Evolutionary conservation across 2,113 vertebrate genomes (phyloP).

Genomic region (Sporophila hypoxantha): DNA sequence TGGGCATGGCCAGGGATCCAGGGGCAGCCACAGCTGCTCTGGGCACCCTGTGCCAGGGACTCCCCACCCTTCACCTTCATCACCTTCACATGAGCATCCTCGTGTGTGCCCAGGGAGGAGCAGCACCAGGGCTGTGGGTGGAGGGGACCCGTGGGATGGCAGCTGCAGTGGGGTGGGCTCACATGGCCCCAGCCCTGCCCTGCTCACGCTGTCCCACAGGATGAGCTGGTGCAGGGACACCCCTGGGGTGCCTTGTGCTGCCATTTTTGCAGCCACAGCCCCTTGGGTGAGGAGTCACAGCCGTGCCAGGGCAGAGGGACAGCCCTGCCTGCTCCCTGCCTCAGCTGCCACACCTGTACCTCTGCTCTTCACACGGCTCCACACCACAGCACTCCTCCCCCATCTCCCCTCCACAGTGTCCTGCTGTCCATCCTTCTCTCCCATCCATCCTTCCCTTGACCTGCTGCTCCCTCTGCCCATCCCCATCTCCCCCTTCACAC

Average conservation of each 20-base stretch:
- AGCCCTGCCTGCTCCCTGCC: neutral
- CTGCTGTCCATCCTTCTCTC: neutral
- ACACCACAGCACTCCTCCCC: no score
- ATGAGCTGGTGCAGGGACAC: neutral
- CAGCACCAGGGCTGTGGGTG: rapidly evolving
- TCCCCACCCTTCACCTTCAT: rapidly evolving
- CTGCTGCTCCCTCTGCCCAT: neutral
- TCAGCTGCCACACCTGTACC: rapidly evolving
- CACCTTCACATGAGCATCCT: neutral
- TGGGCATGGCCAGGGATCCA: neutral
- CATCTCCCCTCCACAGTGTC: rapidly evolving
- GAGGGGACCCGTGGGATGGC: rapidly evolving
- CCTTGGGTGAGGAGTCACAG: neutral
- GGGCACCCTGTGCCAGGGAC: neutral
- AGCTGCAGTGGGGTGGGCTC: neutral
- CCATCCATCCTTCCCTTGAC: neutral
- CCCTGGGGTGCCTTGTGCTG: neutral
- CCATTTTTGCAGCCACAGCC: neutral
- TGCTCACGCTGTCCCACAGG: neutral
- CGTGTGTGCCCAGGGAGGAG: neutral
- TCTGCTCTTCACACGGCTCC: rapidly evolving
- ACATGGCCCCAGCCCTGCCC: rapidly evolving
- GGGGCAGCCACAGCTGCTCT: neutral
- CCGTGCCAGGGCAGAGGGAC: neutral
- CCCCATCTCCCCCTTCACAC: neutral